Evolutionary conservation across 2,113 vertebrate species (phyloP).

Genomic region (Trachemys scripta): DNA sequence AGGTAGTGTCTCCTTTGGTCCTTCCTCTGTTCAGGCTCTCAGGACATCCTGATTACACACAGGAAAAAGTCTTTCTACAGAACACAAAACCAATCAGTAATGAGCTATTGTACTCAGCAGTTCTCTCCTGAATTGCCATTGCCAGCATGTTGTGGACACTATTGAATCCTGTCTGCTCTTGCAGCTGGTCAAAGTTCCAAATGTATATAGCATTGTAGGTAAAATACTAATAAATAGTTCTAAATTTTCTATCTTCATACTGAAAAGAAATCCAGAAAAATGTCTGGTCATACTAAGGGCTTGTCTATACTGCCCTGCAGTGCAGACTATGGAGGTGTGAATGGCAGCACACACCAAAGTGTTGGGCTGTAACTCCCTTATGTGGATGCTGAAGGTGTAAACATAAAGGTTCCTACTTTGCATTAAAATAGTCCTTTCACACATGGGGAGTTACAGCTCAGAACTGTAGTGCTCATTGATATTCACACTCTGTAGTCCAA

Average conservation of each 20-base stretch:
- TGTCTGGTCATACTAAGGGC: too few species aligned
- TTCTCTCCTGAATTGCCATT: background rate
- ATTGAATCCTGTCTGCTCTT: background rate
- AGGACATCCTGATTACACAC: background rate
- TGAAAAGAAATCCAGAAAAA: background rate
- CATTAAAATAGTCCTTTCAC: too few species aligned
- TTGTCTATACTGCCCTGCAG: too few species aligned
- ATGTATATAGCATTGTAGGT: background rate
- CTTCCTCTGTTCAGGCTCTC: background rate
- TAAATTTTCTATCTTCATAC: background rate
- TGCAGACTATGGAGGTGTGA: too few species aligned
- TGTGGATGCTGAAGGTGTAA: too few species aligned
- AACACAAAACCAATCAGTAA: background rate
- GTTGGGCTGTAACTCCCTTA: too few species aligned
- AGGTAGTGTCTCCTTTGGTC: background rate
- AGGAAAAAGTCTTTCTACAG: background rate
- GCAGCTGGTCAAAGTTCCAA: background rate
- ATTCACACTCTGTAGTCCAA: too few species aligned
- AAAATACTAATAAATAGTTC: too few species aligned
- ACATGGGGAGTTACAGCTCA: too few species aligned
- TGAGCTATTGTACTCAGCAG: background rate
- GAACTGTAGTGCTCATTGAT: too few species aligned
- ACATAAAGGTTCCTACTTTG: too few species aligned
- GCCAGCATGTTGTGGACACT: fast-evolving
- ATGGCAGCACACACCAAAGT: too few species aligned